phyloP scores from a whole-genome alignment of 2,113 vertebrate genomes.

The Corythoichthys intestinalis region DNA sequence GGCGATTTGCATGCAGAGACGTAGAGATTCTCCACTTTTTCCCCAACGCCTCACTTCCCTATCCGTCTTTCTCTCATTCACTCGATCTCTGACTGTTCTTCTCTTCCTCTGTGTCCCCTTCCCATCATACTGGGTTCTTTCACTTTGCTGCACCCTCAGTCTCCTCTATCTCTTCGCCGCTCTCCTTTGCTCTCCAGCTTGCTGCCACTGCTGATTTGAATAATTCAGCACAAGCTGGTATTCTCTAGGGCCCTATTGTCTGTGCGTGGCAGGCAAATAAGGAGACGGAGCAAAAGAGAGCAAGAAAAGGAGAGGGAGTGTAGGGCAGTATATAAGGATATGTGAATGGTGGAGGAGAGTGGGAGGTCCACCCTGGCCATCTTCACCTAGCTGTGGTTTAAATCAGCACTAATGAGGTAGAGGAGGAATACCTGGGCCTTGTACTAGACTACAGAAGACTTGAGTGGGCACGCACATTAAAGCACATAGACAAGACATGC shows the following conservation, averaged over 20 bases:
- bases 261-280: constrained; percentile 79
- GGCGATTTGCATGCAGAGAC: constrained; percentile 69
- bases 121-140: constrained; percentile 43
- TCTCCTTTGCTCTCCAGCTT: constrained; percentile 70
- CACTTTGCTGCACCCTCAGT: constrained; percentile 35
- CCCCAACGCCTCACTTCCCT: neutral
- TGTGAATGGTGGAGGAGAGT: constrained; percentile 61
- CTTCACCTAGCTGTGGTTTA: constrained; percentile 80
- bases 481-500: constrained; percentile 43
- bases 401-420: constrained; percentile 90
- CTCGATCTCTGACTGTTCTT: constrained; percentile 33
- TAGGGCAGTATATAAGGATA: constrained; percentile 32
- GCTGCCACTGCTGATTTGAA: constrained; percentile 75
- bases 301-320: constrained; percentile 21
- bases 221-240: constrained; percentile 78
- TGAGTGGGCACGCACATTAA: constrained; percentile 31
- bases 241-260: constrained; percentile 83
- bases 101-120: constrained; percentile 31
- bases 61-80: neutral
- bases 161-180: constrained; percentile 55
- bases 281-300: constrained; percentile 67
- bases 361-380: constrained; percentile 71
- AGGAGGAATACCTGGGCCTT: constrained; percentile 70
- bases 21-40: constrained; percentile 54
- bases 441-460: constrained; percentile 40